These are phyloP conservation scores for Phocoena phocoena DNA, from an alignment of 2,113 vertebrate species.

Conservation along the genomic window DNA sequence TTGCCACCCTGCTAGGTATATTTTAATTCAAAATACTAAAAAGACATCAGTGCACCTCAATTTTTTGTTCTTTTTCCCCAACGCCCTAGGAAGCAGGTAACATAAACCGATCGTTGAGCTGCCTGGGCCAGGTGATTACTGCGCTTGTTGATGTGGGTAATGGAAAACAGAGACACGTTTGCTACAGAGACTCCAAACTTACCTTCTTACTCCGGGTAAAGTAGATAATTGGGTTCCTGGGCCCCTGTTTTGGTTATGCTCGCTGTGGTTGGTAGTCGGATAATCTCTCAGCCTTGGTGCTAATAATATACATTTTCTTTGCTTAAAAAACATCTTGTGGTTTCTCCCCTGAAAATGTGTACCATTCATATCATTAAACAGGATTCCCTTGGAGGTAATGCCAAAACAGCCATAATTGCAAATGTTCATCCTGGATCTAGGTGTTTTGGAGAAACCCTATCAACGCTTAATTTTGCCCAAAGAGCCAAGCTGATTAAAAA, in stretches of 20 bases:
- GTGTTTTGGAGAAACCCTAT: conserved; percentile 96
- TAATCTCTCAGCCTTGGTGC: background rate
- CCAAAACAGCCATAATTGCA: conserved; percentile 95
- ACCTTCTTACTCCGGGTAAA: conserved; percentile 95
- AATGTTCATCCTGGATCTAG: conserved; percentile 97
- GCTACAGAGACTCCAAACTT: conserved; percentile 97
- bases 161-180: conserved; percentile 94
- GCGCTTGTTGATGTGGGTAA: conserved; percentile 95
- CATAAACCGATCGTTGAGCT: conserved; percentile 96
- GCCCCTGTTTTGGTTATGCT: background rate
- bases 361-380: conserved; percentile 76
- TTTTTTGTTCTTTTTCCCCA: background rate
- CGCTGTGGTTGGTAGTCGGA: background rate
- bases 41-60: background rate
- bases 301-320: background rate
- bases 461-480: conserved; percentile 97
- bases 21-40: conserved; percentile 13
- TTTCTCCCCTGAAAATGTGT: background rate
- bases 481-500: conserved; percentile 98
- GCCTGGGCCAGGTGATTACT: conserved; percentile 95
- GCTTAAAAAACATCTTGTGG: background rate
- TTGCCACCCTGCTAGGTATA: background rate
- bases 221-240: background rate
- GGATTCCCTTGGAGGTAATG: conserved; percentile 98
- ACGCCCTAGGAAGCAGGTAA: conserved; percentile 93